These are phyloP conservation scores for Eciton burchellii DNA, from an alignment of 1,140 invertebrate species.

Conservation along the genomic window DNA sequence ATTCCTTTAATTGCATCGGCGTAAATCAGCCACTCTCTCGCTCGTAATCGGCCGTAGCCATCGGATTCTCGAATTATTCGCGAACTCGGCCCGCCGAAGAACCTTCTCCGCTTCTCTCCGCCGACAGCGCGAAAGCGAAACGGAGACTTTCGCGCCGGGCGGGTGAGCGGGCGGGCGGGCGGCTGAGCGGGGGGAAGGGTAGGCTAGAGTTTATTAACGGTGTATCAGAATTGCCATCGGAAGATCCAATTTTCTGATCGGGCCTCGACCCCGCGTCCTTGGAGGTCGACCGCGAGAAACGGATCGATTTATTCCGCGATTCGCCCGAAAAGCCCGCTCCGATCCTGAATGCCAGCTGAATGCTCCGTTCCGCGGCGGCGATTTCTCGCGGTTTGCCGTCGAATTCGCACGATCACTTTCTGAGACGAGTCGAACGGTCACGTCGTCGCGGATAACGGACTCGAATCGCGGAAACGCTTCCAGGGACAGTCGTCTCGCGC, in stretches of 20 bases:
- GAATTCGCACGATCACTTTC: conserved; percentile 45
- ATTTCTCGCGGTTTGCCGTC: neutral
- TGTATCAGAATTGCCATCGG: conserved; percentile 36
- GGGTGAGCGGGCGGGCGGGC: neutral
- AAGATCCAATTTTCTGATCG: conserved; percentile 61
- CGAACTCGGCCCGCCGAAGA: conserved; percentile 29
- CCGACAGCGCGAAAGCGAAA: conserved; percentile 52
- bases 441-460: neutral
- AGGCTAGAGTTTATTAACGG: conserved; percentile 48
- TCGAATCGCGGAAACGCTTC: conserved; percentile 15
- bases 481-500: conserved; percentile 4
- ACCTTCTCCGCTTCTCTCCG: neutral
- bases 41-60: conserved; percentile 44
- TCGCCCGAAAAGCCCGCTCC: conserved; percentile 18
- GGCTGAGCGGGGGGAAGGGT: neutral
- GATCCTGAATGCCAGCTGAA: neutral
- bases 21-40: conserved; percentile 51
- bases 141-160: conserved; percentile 42
- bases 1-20: conserved; percentile 57
- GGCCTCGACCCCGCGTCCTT: conserved; percentile 33
- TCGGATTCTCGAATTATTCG: conserved; percentile 53
- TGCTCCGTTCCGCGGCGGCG: neutral
- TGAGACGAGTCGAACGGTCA: conserved; percentile 30
- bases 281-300: conserved; percentile 24
- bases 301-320: conserved; percentile 52